Evolutionary conservation across 2,113 vertebrate species (phyloP).

Genomic region (Microtus montanus): DNA sequence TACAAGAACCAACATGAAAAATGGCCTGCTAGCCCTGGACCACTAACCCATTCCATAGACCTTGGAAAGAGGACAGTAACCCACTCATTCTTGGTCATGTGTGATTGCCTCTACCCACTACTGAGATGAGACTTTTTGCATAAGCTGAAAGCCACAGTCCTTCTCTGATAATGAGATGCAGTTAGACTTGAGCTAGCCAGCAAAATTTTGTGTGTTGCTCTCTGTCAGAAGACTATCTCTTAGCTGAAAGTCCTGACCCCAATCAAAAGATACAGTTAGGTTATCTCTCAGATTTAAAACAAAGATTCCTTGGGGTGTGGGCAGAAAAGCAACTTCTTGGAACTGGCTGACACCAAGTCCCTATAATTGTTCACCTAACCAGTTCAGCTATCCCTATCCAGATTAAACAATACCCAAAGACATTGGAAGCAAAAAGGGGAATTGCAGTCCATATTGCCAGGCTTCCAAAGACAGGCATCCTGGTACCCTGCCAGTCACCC

Average conservation of each 20-base stretch:
- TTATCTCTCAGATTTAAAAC: not conserved
- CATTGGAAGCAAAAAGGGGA: not conserved
- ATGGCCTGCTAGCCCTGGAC: not conserved
- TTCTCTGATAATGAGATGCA: not conserved
- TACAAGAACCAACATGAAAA: too few species aligned
- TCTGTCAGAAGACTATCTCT: not conserved
- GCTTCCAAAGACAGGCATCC: not conserved
- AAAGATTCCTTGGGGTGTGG: not conserved
- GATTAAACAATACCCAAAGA: not conserved
- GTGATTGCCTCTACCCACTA: not conserved
- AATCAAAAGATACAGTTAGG: not conserved
- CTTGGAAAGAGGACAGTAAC: not conserved
- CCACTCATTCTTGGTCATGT: not conserved
- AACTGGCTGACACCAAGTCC: not conserved
- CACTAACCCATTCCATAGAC: not conserved
- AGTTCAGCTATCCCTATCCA: not conserved
- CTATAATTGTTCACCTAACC: not conserved
- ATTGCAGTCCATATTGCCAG: not conserved
- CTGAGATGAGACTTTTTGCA: not conserved
- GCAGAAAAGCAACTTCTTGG: not conserved
- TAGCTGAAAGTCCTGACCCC: not conserved
- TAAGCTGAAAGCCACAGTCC: not conserved
- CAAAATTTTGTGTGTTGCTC: not conserved
- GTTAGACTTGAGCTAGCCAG: not conserved
- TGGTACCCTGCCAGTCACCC: not conserved